Conservation (phyloP, 1,140 invertebrate genomes). For the Drosophila novamexicana region DNA sequence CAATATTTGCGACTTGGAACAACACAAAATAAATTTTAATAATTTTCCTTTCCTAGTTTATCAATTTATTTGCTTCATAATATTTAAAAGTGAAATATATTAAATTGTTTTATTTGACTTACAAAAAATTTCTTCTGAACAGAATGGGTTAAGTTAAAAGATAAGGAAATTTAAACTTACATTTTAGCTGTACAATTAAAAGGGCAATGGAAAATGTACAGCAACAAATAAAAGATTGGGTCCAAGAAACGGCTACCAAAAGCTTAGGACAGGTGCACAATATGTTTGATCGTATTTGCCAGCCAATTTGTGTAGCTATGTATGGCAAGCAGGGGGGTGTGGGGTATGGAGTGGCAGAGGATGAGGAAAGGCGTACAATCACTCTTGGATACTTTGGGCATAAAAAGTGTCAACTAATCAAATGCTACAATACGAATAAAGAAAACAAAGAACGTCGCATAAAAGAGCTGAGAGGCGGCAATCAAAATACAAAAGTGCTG, state of each 20-base stretch:
- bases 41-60: too few species aligned
- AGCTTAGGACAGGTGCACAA: constrained; percentile 9
- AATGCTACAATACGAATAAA: constrained; percentile 47
- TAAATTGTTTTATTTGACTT: not conserved
- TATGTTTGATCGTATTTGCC: constrained; percentile 14
- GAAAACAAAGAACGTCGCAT: constrained; percentile 34
- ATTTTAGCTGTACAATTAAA: constrained; percentile 8
- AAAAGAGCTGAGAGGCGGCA: constrained; percentile 43
- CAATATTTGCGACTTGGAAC: too few species aligned
- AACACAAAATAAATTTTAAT: too few species aligned
- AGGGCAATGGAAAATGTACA: too few species aligned
- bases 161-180: not conserved
- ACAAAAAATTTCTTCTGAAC: not conserved
- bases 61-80: too few species aligned
- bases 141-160: not conserved
- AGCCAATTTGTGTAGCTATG: constrained; percentile 21
- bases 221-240: too few species aligned
- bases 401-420: constrained; percentile 81
- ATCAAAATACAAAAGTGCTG: constrained; percentile 75
- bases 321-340: not conserved
- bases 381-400: constrained; percentile 36
- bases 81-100: not conserved
- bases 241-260: not conserved
- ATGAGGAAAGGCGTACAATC: constrained; percentile 14
- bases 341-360: not conserved